Evolutionary conservation across 2,797 vertebrate species (phyloP).

Genomic region (Sebastes itinus): DNA sequence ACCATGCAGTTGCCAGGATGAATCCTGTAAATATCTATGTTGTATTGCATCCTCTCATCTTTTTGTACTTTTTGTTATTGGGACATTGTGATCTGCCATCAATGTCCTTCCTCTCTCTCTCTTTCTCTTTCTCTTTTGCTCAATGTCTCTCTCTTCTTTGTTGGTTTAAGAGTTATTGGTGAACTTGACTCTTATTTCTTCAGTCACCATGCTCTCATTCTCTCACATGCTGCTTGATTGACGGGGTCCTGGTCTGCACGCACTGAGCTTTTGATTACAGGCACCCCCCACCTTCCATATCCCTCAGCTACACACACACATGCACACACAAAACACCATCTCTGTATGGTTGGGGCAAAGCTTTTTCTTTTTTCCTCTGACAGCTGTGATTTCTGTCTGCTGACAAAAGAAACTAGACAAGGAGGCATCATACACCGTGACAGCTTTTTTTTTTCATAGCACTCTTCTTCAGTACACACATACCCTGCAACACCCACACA

Average conservation of each 20-base stretch:
- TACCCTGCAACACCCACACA: constrained; percentile 1
- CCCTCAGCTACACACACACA: constrained; percentile 51
- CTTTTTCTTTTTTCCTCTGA: constrained; percentile 67
- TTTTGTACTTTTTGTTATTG: constrained; percentile 37
- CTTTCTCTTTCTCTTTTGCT: constrained; percentile 2
- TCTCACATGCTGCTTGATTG: constrained; percentile 82
- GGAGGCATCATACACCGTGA: constrained; percentile 64
- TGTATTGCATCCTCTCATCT: constrained; percentile 42
- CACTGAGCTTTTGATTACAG: constrained; percentile 83
- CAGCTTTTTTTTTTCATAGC: constrained; percentile 58
- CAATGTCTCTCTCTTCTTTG: constrained; percentile 48
- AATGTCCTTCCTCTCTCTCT: neutral
- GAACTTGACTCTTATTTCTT: constrained; percentile 86
- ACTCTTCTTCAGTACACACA: constrained; percentile 40
- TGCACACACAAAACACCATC: constrained; percentile 53
- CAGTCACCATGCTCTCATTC: constrained; percentile 68
- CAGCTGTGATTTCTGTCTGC: constrained; percentile 78
- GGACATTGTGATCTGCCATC: constrained; percentile 29
- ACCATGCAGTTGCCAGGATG: constrained; percentile 61
- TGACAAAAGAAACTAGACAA: constrained; percentile 71
- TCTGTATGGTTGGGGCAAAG: constrained; percentile 76
- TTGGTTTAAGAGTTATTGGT: constrained; percentile 73
- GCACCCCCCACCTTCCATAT: constrained; percentile 71
- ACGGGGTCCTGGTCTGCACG: constrained; percentile 84
- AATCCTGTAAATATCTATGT: constrained; percentile 58